Conservation (phyloP, 2,797 vertebrate genomes). For the Aselliscus stoliczkanus region DNA sequence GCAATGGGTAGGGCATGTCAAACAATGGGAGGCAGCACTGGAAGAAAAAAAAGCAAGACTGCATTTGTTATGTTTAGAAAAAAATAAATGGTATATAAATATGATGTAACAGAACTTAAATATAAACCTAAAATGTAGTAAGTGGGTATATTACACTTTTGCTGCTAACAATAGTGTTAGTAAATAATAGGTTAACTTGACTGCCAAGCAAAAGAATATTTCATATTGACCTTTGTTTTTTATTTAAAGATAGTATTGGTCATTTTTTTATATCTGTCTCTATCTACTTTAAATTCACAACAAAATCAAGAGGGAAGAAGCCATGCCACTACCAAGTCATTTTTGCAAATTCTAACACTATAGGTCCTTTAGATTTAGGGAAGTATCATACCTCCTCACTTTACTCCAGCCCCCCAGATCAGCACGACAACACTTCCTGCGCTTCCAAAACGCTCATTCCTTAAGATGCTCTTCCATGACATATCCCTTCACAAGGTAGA, state of each 20-base stretch:
- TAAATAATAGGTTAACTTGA: conserved; percentile 2
- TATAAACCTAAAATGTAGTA: not conserved
- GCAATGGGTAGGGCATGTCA: not conserved
- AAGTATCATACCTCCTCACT: not conserved
- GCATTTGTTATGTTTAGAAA: not conserved
- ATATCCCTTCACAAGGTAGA: not conserved
- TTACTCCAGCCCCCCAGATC: not conserved
- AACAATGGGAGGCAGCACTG: not conserved
- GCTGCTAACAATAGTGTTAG: not conserved
- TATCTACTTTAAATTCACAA: conserved; percentile 1
- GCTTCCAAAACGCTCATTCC: not conserved
- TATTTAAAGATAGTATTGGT: not conserved
- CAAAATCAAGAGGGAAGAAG: not conserved
- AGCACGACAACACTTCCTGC: not conserved
- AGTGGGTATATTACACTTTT: not conserved
- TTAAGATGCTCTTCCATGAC: not conserved
- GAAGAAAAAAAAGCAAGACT: not conserved
- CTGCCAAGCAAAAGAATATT: not conserved
- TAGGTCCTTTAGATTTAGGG: not conserved
- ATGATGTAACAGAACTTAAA: not conserved
- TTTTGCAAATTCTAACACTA: not conserved
- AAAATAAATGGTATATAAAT: not conserved
- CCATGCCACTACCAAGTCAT: not conserved
- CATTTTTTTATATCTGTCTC: not conserved
- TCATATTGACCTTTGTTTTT: not conserved